Evolutionary conservation across 2,797 vertebrate species (phyloP), one percentile per base, ranked within the genome.

Genomic region (Poecile montanus): DNA sequence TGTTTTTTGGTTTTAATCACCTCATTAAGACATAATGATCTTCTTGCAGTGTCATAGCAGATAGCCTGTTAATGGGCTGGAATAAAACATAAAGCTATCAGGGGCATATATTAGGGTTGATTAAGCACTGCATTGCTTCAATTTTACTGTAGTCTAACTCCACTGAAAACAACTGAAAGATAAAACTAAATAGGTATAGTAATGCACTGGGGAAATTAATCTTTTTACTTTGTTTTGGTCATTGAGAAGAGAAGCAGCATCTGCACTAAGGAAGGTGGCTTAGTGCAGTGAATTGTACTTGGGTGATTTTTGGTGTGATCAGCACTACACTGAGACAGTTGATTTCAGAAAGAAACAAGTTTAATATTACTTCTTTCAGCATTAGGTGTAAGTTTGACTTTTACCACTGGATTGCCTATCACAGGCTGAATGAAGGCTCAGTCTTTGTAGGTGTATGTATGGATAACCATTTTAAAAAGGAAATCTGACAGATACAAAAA

Each of bases 11-110:
- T 95, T 97, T 97, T 97, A 97, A 97, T 98, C 89, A 97, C 92
- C 95, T 97, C 92, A 93, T 98, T 97, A 97, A 97, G 92, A 77
- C 68, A 60, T 96, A 97, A 96, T 93, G 94, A 96, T 97, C 88
- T 92, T 97, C 89, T 92, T 96, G 56, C 75, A 95, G 74, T 93
- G 93, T 95, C 95, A 94, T 88, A 95, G 88, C 90, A 93, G 94
- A 91, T 95, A 92, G 85, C 76, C 84, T 88, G 48, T 96, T 98
- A 97, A 96, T 96, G 94, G 88, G 56, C 88, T 94, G 91, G 92
- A 95, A 94, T 92, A 89, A 96, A 97, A 83, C 75, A 95, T 94
- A 97, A 96, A 94, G 48, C 91, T 95, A 84, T 95, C 68, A 58
- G 38, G 94, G 90, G 86, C 77, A 27, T 68, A 61, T 94, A 80